phyloP scores from a whole-genome alignment of 2,888 invertebrate species.

The Marronus borbonicus region DNA sequence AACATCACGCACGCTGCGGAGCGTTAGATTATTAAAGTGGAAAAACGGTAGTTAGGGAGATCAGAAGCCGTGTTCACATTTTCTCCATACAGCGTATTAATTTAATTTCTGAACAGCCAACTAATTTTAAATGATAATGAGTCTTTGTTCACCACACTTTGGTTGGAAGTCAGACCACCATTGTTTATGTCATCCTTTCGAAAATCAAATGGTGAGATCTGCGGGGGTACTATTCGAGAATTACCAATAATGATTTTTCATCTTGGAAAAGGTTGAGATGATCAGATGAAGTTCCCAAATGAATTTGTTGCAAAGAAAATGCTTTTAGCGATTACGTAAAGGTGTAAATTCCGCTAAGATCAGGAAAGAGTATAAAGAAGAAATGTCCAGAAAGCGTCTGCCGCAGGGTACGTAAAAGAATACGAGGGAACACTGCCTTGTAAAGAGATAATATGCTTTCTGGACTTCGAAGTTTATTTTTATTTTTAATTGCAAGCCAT shows the following conservation, averaged over 20 bases:
- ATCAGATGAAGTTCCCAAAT: not conserved
- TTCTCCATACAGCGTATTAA: no score
- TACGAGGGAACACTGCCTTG: no score
- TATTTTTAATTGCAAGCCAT: no score
- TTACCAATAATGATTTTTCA: constrained; percentile 10
- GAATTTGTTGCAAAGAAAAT: no score
- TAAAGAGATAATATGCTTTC: no score
- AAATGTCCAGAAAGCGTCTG: constrained; percentile 31
- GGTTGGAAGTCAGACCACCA: constrained; percentile 81
- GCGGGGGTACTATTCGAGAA: constrained; percentile 73
- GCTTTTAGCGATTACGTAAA: no score
- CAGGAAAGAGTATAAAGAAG: not conserved
- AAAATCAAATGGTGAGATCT: constrained; percentile 79
- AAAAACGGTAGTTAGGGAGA: no score
- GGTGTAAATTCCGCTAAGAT: no score
- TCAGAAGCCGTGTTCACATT: no score
- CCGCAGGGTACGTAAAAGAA: constrained; percentile 46
- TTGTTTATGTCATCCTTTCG: constrained; percentile 82
- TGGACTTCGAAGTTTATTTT: no score
- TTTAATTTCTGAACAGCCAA: constrained; percentile 77
- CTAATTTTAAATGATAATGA: constrained; percentile 83
- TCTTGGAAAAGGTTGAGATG: not conserved
- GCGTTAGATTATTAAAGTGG: no score
- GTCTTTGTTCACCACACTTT: constrained; percentile 83
- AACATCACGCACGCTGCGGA: no score